A percentile compares a stretch with the other conserved stretches of the same genome.
Evolutionary conservation across 2,113 vertebrate species (phyloP).

Genomic region (Acanthochromis polyacanthus): DNA sequence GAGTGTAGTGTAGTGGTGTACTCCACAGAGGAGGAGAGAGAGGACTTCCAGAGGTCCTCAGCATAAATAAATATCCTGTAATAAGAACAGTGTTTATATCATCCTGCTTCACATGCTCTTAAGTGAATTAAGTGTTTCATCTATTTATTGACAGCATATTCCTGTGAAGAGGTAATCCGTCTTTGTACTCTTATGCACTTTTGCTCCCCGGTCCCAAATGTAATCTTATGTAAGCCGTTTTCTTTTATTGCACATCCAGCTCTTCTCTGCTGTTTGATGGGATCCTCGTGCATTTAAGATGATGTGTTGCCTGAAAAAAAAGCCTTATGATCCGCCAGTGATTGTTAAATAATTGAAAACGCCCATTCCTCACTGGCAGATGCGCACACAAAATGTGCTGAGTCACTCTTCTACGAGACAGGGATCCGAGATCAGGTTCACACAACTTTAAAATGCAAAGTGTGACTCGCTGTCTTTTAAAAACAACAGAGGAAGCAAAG

Average conservation of each 20-base stretch:
- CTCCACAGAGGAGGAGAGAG: neutral
- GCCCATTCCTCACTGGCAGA: neutral
- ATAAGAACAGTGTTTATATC: neutral
- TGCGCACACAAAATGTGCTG: neutral
- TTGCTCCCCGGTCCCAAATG: neutral
- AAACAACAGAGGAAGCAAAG: neutral
- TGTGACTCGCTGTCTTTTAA: neutral
- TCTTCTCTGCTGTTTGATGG: slow-evolving; percentile 29
- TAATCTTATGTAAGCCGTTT: slow-evolving; percentile 9
- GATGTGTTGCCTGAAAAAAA: slow-evolving; percentile 12
- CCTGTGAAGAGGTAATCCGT: neutral
- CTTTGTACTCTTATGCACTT: neutral
- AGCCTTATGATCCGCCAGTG: slow-evolving; percentile 4
- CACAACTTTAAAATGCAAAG: too few relatives aligned
- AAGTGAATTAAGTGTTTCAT: slow-evolving; percentile 1
- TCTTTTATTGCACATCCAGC: neutral
- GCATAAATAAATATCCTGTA: slow-evolving; percentile 25
- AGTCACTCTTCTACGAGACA: slow-evolving; percentile 27
- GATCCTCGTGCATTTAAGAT: slow-evolving; percentile 17
- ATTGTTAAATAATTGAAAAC: slow-evolving; percentile 49
- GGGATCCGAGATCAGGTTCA: too few relatives aligned
- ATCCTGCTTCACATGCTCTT: neutral
- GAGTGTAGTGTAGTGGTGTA: neutral
- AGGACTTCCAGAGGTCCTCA: neutral
- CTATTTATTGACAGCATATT: neutral